Conservation (phyloP, 2,797 vertebrate species). For the Threskiornis aethiopicus region DNA sequence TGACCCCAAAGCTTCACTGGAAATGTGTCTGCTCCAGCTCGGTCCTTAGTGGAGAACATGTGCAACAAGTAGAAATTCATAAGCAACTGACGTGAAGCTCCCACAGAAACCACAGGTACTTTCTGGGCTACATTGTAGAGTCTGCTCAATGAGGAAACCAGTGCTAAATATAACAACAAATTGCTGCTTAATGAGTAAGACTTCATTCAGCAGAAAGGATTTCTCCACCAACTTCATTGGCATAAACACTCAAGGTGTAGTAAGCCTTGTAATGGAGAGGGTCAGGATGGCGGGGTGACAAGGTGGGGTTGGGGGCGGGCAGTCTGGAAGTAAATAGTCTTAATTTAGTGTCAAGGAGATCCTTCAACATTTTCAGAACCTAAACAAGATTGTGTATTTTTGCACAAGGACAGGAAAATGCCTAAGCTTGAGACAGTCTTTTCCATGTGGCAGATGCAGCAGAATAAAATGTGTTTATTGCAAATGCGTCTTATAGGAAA, state of each 20-base stretch:
- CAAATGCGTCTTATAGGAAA: neutral
- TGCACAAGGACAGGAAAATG: neutral
- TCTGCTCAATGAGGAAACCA: neutral
- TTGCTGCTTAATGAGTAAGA: constrained; percentile 1
- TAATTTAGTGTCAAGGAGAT: neutral
- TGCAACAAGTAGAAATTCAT: neutral
- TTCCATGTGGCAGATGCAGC: neutral
- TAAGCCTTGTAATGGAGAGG: neutral
- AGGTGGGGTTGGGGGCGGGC: neutral
- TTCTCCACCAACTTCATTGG: neutral
- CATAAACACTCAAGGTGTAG: neutral
- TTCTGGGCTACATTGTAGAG: neutral
- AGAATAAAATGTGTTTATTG: neutral
- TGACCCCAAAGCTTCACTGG: neutral
- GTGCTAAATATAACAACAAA: neutral
- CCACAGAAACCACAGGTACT: neutral
- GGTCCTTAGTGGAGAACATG: rapidly evolving
- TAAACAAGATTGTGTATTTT: neutral
- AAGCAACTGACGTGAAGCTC: neutral
- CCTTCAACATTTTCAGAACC: neutral
- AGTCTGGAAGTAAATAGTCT: neutral
- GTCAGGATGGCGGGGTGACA: rapidly evolving
- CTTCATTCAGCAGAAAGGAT: neutral
- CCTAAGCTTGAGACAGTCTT: neutral
- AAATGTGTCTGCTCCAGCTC: rapidly evolving